Evolutionary conservation across 2,888 invertebrate species (phyloP).

Genomic region (Agrotis puta): DNA sequence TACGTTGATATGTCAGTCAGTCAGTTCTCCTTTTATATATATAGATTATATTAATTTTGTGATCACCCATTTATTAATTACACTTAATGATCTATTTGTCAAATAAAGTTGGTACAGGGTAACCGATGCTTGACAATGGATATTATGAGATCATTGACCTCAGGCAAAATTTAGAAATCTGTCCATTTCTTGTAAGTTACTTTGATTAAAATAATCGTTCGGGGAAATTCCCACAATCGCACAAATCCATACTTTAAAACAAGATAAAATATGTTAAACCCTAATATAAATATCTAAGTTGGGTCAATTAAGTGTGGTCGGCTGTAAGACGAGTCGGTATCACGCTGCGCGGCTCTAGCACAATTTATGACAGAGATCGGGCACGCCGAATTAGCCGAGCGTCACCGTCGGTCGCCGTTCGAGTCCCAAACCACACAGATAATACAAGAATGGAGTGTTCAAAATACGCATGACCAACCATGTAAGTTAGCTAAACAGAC

Average conservation of each 20-base stretch:
- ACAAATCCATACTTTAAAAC: conserved; percentile 46
- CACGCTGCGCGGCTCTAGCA: conserved; percentile 78
- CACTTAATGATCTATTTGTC: conserved; percentile 34
- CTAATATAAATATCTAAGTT: conserved; percentile 79
- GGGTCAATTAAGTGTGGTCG: conserved; percentile 79
- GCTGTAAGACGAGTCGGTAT: conserved; percentile 79
- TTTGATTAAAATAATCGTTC: conserved; percentile 6
- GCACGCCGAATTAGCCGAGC: conserved; percentile 77
- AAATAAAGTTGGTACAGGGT: conserved; percentile 3
- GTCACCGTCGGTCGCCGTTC: conserved; percentile 31
- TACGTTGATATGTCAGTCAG: too few species aligned
- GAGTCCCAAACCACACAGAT: neutral
- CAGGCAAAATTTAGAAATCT: conserved; percentile 8
- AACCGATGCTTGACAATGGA: conserved; percentile 11
- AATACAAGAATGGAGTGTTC: conserved; percentile 26
- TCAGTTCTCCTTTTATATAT: too few species aligned
- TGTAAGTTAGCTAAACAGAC: too few species aligned
- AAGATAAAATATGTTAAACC: conserved; percentile 66
- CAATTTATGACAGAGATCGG: conserved; percentile 76
- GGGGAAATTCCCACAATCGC: conserved; percentile 55
- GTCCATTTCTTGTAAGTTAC: neutral
- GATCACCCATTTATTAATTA: conserved; percentile 30
- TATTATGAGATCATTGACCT: conserved; percentile 20
- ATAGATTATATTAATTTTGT: conserved; percentile 36
- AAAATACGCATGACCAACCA: conserved; percentile 14